Evolutionary conservation across 2,797 vertebrate genomes (phyloP), one percentile per base, ranked within the genome.

Genomic region (Acanthiza pusilla): DNA sequence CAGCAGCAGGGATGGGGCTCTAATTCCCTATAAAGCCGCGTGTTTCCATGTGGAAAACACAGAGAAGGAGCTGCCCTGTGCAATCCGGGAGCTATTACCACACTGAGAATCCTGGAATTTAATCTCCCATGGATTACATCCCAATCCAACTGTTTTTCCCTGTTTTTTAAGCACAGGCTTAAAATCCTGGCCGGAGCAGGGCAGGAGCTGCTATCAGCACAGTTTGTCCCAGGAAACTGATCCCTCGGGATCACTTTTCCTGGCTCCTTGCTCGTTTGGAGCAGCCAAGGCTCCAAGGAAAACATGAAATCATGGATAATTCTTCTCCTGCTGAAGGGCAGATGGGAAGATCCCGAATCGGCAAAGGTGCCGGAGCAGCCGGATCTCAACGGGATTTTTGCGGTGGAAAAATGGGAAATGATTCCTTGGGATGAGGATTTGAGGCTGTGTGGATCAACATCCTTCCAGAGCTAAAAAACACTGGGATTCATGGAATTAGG

Each of bases 181-280:
- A 36, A 58, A 75, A 43, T 67, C n/a, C 45, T 0, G 0, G 36
- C 45, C 2, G 6, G 36, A 74, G 25, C 4, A 0, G 32, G 32
- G 14, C 43, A 7, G 71, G 51, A 67, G 66, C 17, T 36, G 47
- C 66, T 32, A 11, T 43, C 17, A 13, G 54, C 1, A 6, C 7
- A 1, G 4, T 17, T 68, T 61, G 3, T 68, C 55, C 71, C 0
- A 0, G 81, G 61, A 66, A 58, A 43, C 5, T 18, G 32, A 66
- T 75, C 32, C 63, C 55, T 40, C 0, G 2, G 55, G 72, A 85
- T 61, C n/a, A 5, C 5, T 76, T 67, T 53, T 53, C 47, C 54
- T 2, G 0, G 43, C 26, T 50, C 32, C 34, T 50, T 1, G 0
- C 32, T 50, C 3, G 0, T 22, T 66, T 0, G 0, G 40, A 54